Conservation (phyloP, 2,888 invertebrate genomes). For the Alsophila aescularia region DNA sequence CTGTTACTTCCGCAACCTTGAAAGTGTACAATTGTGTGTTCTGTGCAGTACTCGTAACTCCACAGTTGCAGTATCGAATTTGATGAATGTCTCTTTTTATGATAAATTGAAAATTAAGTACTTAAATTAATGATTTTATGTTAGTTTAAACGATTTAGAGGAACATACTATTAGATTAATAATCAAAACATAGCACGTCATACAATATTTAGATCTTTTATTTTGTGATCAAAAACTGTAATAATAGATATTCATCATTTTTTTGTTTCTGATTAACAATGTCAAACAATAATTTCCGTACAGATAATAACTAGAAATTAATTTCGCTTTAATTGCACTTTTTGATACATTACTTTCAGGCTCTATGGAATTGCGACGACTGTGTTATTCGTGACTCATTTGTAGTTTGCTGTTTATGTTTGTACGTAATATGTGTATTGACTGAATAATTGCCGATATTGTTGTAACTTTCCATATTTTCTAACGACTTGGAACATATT, state of each 20-base stretch:
- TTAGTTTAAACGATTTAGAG: no score
- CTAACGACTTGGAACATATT: slow-evolving; percentile 63
- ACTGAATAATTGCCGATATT: slow-evolving; percentile 71
- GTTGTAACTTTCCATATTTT: slow-evolving; percentile 71
- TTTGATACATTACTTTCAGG: slow-evolving; percentile 34
- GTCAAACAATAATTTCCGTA: not conserved
- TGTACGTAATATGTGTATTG: slow-evolving; percentile 80
- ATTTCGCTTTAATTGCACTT: not conserved
- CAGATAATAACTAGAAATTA: not conserved
- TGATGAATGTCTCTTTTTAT: slow-evolving; percentile 61
- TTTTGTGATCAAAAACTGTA: no score
- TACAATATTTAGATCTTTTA: no score
- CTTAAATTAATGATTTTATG: no score
- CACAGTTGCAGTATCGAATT: slow-evolving; percentile 68
- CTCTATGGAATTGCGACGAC: slow-evolving; percentile 83
- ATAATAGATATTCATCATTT: slow-evolving; percentile 47
- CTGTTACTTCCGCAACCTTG: slow-evolving; percentile 59
- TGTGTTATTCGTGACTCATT: slow-evolving; percentile 78
- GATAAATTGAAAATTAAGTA: no score
- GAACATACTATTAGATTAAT: not conserved
- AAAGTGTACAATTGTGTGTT: slow-evolving; percentile 74
- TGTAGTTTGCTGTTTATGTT: slow-evolving; percentile 81
- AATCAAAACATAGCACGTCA: no score
- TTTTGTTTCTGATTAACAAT: slow-evolving; percentile 2
- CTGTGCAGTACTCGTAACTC: slow-evolving; percentile 81